These are phyloP conservation scores for Epirrita christyi DNA, from an alignment of 2,888 invertebrate genomes.

Conservation along the genomic window DNA sequence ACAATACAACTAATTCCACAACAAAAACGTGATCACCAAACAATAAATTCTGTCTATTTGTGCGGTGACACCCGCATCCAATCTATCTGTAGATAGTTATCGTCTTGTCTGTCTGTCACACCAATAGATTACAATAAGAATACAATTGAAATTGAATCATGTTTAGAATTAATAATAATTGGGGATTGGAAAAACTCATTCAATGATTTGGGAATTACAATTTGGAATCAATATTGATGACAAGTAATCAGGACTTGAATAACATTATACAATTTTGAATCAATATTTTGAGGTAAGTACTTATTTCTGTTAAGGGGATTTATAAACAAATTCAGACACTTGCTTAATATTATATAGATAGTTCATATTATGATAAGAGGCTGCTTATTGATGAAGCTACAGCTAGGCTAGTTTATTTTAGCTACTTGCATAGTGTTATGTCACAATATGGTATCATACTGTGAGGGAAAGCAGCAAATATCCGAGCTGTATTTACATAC, in stretches of 20 bases:
- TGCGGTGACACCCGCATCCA: constrained; percentile 62
- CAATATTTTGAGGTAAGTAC: not conserved
- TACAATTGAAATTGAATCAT: constrained; percentile 47
- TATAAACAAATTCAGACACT: too few relatives aligned
- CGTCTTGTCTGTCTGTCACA: constrained; percentile 47
- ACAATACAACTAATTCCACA: constrained; percentile 18
- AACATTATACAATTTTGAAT: constrained; percentile 1
- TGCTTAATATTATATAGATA: too few relatives aligned
- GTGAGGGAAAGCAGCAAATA: too few relatives aligned
- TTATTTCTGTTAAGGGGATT: too few relatives aligned
- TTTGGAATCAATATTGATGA: constrained; percentile 19
- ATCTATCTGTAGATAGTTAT: constrained; percentile 59
- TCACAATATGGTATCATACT: too few relatives aligned
- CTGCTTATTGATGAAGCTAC: too few relatives aligned
- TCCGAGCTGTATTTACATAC: too few relatives aligned
- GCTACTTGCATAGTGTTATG: too few relatives aligned
- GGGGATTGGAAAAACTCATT: constrained; percentile 40
- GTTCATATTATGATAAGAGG: too few relatives aligned
- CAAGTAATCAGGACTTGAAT: constrained; percentile 14
- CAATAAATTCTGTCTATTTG: constrained; percentile 27
- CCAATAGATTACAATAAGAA: constrained; percentile 52
- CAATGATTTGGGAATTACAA: constrained; percentile 37
- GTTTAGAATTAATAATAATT: constrained; percentile 51
- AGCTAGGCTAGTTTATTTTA: too few relatives aligned
- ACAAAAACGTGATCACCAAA: constrained; percentile 35